phyloP scores from a whole-genome alignment of 2,113 vertebrate genomes.

The Aptenodytes forsteri region DNA sequence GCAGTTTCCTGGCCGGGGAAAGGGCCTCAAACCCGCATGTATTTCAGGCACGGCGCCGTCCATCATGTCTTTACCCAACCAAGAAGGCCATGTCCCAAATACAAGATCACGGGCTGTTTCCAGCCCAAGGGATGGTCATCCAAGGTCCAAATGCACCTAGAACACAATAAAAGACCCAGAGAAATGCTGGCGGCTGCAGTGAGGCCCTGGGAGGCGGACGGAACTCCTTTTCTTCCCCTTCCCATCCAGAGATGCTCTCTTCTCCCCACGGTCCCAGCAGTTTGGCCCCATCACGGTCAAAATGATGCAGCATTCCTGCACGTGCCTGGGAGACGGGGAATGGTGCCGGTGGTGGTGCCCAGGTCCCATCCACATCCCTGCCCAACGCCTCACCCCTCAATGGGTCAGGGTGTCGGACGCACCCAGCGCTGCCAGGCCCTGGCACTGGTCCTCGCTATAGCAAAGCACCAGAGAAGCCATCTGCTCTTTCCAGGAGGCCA shows the following conservation, averaged over 20 bases:
- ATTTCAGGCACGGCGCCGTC: background rate
- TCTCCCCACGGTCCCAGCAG: background rate
- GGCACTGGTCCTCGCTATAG: background rate
- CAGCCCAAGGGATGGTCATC: background rate
- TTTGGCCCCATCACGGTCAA: background rate
- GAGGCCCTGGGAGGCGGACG: background rate
- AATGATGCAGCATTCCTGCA: background rate
- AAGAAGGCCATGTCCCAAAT: background rate
- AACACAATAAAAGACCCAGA: background rate
- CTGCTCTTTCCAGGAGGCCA: background rate
- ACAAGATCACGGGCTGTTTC: background rate
- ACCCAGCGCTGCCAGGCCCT: background rate
- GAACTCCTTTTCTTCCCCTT: background rate
- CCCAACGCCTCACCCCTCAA: too few relatives aligned
- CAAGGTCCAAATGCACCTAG: background rate
- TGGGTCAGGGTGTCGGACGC: background rate
- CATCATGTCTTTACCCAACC: background rate
- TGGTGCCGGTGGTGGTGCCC: rapidly evolving
- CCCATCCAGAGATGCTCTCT: background rate
- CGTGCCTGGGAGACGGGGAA: background rate
- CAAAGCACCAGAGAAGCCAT: background rate
- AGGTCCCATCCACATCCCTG: background rate
- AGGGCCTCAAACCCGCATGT: background rate
- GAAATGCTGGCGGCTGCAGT: background rate
- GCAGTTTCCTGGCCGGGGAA: background rate